Conservation (phyloP, 2,888 invertebrate species). For the Acleris sparsana region DNA sequence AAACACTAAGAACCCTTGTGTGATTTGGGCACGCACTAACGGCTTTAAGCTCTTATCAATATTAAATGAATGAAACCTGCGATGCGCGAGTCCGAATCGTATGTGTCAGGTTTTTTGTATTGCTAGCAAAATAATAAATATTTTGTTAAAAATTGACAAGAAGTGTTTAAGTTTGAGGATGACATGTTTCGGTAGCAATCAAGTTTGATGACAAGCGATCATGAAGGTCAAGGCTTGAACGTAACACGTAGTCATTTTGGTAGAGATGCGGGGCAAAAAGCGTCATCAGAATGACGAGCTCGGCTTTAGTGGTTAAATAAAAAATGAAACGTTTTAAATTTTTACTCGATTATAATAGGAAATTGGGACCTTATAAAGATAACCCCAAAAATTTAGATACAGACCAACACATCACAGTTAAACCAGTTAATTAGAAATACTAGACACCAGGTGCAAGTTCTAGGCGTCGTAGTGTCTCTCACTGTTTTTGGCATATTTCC, state of each 20-base stretch:
- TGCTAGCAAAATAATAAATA: no score
- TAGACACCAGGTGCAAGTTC: constrained; percentile 18
- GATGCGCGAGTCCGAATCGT: no score
- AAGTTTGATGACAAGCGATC: constrained; percentile 30
- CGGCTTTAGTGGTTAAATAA: neutral
- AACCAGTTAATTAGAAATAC: neutral
- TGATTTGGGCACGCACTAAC: no score
- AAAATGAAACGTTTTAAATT: neutral
- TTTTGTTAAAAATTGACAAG: neutral
- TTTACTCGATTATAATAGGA: neutral
- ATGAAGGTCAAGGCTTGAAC: constrained; percentile 33
- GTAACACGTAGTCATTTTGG: constrained; percentile 27
- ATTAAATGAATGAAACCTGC: no score
- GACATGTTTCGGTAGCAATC: constrained; percentile 20
- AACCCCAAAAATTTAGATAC: neutral
- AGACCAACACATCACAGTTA: no score
- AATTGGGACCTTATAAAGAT: neutral
- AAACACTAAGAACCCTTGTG: no score
- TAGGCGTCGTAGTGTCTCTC: constrained; percentile 30
- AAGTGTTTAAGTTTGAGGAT: constrained; percentile 10
- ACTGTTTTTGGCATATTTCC: constrained; percentile 25
- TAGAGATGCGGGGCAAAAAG: constrained; percentile 5
- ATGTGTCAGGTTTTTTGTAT: no score
- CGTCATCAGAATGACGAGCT: constrained; percentile 8
- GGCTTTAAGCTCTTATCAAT: no score